Evolutionary conservation across 2,113 vertebrate species (phyloP).

Genomic region (Furnarius figulus): DNA sequence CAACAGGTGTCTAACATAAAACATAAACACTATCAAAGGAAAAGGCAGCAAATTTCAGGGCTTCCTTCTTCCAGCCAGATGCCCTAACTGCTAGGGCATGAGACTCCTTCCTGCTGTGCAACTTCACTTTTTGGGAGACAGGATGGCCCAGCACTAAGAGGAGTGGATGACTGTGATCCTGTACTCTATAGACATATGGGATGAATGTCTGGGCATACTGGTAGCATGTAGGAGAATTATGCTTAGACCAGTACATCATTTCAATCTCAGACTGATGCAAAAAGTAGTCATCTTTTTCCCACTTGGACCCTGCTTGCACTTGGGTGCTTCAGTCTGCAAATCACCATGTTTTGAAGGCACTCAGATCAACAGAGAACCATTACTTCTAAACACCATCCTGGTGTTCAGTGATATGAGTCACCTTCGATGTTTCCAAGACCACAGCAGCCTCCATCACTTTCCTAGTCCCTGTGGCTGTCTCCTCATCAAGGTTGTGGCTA

Average conservation of each 20-base stretch:
- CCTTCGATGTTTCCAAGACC: background rate
- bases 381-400: background rate
- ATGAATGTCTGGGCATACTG: background rate
- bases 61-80: background rate
- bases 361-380: background rate
- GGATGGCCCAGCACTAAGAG: background rate
- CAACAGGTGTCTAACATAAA: background rate
- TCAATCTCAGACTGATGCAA: background rate
- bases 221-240: background rate
- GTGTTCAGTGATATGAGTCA: background rate
- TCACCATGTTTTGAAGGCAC: background rate
- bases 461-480: background rate
- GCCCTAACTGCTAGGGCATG: background rate
- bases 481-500: background rate
- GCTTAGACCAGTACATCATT: background rate
- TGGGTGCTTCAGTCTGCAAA: background rate
- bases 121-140: background rate
- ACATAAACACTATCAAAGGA: background rate
- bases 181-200: background rate
- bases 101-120: background rate
- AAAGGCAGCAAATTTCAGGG: background rate
- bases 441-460: background rate
- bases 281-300: background rate
- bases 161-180: background rate
- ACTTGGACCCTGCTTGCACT: background rate